Base-by-base conservation (phyloP, 2,113 vertebrate species). In the Cyanoramphus novaezelandiae region DNA sequence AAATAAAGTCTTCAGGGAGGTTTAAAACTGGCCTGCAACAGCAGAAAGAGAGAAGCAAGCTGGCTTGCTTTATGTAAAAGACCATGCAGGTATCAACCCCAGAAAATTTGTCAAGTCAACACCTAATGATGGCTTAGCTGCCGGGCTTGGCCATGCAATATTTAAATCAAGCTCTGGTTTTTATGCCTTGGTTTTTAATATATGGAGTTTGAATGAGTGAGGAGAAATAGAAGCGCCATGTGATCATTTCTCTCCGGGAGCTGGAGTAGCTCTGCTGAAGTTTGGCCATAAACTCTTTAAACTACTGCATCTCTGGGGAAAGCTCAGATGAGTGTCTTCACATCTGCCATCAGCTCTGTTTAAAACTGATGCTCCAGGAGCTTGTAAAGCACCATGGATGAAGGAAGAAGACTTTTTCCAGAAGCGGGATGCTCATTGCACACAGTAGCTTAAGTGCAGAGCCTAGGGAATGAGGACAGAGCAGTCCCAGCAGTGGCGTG, bases 101-200 rank as follows among this genome's bases (percentile, higher is more conserved):
- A 82, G 91, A 89, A 95, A 92, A 92, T 96, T 86, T 97, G 92
- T 95, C 95, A 92, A 92, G 81, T 93, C 93, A 94, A 82, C 96
- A 94, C 95, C 83, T 95, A 76, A 83, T 92, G 86, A 95, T 91
- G 91, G 59, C 90, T 93, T 86, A 93, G 92, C 88, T 93, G 95
- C 93, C 0, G 81, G 85, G 77, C 65, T 94, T 89, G 86, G 74
- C 86, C 53, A 57, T 21, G 47, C 64, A 52, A 50, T 84, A 47
- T 84, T 97, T 69, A 92, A 89, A 89, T 92, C 57, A 52, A 84
- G 47, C 37, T 92, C 81, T 91, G 92, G 0, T 68, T 91, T 91
- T 88, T 84, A 50, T 20, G 6, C 88, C 41, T 79, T 82, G 52
- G 28, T 43, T 89, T 94, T 91, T 69, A 89, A 93, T 74, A 84